Evolutionary conservation across 2,888 invertebrate species (phyloP).

Genomic region (Platypus cylindrus): DNA sequence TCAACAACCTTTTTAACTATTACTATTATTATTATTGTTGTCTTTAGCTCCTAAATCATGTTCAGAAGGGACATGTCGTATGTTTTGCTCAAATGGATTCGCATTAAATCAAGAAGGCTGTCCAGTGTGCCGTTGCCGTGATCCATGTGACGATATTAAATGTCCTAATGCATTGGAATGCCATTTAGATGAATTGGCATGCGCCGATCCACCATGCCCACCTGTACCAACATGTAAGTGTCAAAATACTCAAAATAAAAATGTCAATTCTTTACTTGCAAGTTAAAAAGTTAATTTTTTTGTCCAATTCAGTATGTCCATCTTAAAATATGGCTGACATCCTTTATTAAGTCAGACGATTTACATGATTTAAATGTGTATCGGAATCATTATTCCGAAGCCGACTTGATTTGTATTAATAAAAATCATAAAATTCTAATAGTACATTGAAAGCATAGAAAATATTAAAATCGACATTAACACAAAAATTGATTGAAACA

Average conservation of each 20-base stretch:
- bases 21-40: too few relatives aligned
- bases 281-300: not conserved
- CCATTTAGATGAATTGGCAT: constrained; percentile 65
- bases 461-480: constrained; percentile 2
- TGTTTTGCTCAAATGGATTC: constrained; percentile 78
- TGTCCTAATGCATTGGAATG: constrained; percentile 68
- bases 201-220: constrained; percentile 67
- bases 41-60: constrained; percentile 49
- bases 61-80: constrained; percentile 69
- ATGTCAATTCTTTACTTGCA: constrained; percentile 1
- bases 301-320: too few relatives aligned
- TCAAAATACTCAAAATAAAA: constrained; percentile 1
- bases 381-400: too few relatives aligned
- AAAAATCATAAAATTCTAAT: constrained; percentile 6
- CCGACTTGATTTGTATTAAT: too few relatives aligned
- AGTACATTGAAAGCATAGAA: constrained; percentile 2
- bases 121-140: constrained; percentile 66
- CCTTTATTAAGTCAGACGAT: too few relatives aligned
- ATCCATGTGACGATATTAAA: constrained; percentile 62
- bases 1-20: constrained; percentile 4
- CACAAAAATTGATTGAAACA: constrained; percentile 3
- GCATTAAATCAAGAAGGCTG: constrained; percentile 58
- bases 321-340: too few relatives aligned
- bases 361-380: too few relatives aligned
- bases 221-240: constrained; percentile 67